Conservation (phyloP, 92 coral and sea anemone species). For the Epizoanthus rinbou region DNA sequence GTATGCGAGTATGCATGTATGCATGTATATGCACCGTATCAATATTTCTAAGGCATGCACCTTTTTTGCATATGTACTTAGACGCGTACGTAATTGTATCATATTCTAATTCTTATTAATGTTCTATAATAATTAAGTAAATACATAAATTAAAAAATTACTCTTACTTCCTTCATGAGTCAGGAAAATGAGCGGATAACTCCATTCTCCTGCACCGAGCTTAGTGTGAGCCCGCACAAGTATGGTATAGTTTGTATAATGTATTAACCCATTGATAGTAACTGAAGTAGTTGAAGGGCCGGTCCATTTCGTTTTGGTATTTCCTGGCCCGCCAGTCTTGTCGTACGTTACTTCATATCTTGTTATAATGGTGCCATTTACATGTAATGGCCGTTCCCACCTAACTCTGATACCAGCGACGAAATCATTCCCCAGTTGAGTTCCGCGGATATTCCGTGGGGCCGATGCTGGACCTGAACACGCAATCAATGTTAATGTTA, state of each 20-base stretch:
- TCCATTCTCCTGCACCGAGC: background rate
- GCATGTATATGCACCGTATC: too few species aligned
- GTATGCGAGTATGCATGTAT: too few species aligned
- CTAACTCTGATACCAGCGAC: slow-evolving; percentile 1
- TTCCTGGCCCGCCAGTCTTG: background rate
- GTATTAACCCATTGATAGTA: background rate
- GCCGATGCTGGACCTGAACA: background rate
- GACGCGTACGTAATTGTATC: too few species aligned
- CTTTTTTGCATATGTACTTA: too few species aligned
- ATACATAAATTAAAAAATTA: too few species aligned
- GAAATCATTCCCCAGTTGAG: background rate
- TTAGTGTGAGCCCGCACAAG: background rate
- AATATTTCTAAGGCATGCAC: too few species aligned
- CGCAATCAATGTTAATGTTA: too few species aligned
- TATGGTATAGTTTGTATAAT: slow-evolving; percentile 7
- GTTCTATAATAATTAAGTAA: too few species aligned
- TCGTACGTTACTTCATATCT: background rate
- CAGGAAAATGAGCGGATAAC: background rate
- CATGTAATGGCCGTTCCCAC: background rate
- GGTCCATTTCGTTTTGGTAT: background rate
- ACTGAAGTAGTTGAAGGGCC: background rate
- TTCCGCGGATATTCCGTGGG: background rate
- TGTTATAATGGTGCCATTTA: background rate
- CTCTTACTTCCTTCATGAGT: slow-evolving; percentile 15
- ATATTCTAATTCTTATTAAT: too few species aligned